Evolutionary conservation across 2,888 invertebrate genomes (phyloP).

Genomic region (Epinotia brunnichana): DNA sequence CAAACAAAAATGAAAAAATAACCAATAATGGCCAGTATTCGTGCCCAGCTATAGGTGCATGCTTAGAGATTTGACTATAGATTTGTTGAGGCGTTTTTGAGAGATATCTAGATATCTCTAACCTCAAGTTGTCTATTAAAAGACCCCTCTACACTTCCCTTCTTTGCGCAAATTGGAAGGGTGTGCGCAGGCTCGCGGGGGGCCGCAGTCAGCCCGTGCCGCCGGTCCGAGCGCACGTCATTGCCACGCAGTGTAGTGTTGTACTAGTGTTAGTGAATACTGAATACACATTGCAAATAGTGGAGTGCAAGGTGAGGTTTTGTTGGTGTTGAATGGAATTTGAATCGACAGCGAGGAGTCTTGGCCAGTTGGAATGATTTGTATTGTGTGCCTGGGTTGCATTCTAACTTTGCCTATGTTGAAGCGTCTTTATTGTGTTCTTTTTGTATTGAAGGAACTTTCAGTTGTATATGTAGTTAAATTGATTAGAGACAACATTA

Average conservation of each 20-base stretch:
- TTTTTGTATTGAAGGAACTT: not conserved
- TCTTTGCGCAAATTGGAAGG: constrained; percentile 24
- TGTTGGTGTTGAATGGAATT: not conserved
- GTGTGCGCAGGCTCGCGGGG: constrained; percentile 32
- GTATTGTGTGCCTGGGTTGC: not conserved
- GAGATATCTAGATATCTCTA: not conserved
- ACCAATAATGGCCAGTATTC: not conserved
- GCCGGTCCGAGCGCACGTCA: constrained; percentile 34
- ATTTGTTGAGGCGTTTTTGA: constrained; percentile 1
- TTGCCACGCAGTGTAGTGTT: constrained; percentile 24
- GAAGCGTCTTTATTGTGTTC: not conserved
- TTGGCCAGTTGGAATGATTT: not conserved
- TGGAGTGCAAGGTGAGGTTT: constrained; percentile 21
- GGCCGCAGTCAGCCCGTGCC: constrained; percentile 34
- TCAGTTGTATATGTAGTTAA: not conserved
- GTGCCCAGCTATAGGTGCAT: not conserved
- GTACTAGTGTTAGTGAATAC: constrained; percentile 28
- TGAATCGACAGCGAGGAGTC: not conserved
- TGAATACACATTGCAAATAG: constrained; percentile 26
- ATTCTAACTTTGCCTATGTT: not conserved
- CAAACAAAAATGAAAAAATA: not conserved
- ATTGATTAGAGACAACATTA: not conserved
- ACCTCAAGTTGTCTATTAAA: not conserved
- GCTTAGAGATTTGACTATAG: not conserved
- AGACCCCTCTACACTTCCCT: constrained; percentile 26